phyloP scores from a whole-genome alignment of 2,888 invertebrate species.

The Thymelicus acteon region DNA sequence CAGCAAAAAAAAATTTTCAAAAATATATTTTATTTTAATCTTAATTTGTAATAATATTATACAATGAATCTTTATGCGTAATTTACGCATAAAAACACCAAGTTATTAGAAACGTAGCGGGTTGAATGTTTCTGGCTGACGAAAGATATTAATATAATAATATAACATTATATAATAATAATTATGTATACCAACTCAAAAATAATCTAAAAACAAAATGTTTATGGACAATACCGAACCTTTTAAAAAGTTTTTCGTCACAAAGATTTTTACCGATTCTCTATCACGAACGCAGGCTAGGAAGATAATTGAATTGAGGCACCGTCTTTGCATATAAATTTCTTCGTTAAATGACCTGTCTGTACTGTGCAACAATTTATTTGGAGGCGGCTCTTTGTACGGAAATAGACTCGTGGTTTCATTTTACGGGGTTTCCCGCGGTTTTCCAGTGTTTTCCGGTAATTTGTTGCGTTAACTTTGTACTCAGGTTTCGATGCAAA shows the following conservation, averaged over 20 bases:
- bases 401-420: constrained; percentile 41
- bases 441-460: constrained; percentile 22
- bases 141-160: too few relatives aligned
- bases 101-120: too few relatives aligned
- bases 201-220: constrained; percentile 12
- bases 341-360: constrained; percentile 44
- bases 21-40: too few relatives aligned
- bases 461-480: constrained; percentile 7
- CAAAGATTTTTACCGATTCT: constrained; percentile 37
- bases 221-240: not conserved
- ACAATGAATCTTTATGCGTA: too few relatives aligned
- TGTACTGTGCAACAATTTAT: constrained; percentile 36
- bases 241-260: constrained; percentile 25
- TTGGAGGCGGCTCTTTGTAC: constrained; percentile 19
- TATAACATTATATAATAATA: too few relatives aligned
- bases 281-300: constrained; percentile 39
- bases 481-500: too few relatives aligned
- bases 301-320: constrained; percentile 42
- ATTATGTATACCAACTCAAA: too few relatives aligned
- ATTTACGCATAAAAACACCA: too few relatives aligned
- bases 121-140: too few relatives aligned
- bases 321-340: constrained; percentile 44
- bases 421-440: constrained; percentile 38
- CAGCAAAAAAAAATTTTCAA: too few relatives aligned
- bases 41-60: too few relatives aligned